Evolutionary conservation across 2,797 vertebrate genomes (phyloP).

Genomic region (Enteromius afrohamiltoni): DNA sequence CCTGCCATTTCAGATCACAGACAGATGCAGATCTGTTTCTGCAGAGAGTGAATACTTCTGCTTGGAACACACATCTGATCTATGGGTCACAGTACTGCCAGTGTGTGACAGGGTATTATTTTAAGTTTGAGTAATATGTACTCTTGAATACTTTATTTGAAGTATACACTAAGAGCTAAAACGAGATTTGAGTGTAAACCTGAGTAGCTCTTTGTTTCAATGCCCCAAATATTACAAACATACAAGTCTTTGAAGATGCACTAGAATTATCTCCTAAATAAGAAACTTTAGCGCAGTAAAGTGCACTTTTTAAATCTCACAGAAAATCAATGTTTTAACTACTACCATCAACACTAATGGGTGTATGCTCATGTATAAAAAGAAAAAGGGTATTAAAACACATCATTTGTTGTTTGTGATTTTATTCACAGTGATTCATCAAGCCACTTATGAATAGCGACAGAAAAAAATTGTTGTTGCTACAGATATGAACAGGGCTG

Average conservation of each 20-base stretch:
- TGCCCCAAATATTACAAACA: neutral
- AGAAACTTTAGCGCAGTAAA: neutral
- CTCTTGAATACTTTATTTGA: neutral
- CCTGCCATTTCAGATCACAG: constrained; percentile 56
- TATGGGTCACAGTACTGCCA: constrained; percentile 6
- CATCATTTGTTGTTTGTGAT: constrained; percentile 9
- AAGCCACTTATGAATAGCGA: constrained; percentile 42
- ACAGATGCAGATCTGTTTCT: constrained; percentile 44
- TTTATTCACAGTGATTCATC: constrained; percentile 5
- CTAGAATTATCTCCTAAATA: neutral
- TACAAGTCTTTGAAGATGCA: neutral
- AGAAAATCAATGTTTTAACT: constrained; percentile 22
- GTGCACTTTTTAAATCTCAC: neutral
- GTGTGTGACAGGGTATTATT: constrained; percentile 8
- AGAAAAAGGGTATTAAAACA: neutral
- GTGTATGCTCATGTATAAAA: neutral
- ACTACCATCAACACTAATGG: constrained; percentile 15
- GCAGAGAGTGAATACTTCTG: constrained; percentile 22
- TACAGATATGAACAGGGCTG: constrained; percentile 18
- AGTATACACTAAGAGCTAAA: neutral
- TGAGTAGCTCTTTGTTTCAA: neutral
- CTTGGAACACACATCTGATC: constrained; percentile 33
- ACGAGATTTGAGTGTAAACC: neutral
- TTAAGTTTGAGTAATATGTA: neutral
- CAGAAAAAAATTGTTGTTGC: constrained; percentile 7